A percentile compares a stretch with the other conserved stretches of the same genome.
Evolutionary conservation across 1,140 invertebrate species (phyloP).

Genomic region (Calephelis virginiensis): DNA sequence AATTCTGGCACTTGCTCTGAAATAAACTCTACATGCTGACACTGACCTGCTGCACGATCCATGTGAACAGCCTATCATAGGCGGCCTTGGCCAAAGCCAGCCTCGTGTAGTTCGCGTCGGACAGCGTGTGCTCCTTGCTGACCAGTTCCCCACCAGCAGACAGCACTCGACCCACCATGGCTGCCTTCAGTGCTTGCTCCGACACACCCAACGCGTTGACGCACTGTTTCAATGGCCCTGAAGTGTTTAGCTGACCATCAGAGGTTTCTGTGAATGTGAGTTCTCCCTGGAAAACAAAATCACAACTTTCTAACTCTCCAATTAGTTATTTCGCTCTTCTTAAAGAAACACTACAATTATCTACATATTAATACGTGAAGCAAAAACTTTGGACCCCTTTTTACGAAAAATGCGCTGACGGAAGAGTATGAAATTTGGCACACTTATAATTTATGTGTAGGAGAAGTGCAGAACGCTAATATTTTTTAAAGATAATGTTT

Average conservation of each 20-base stretch:
- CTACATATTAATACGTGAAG: too few relatives aligned
- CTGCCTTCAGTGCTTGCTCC: constrained; percentile 84
- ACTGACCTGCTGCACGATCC: constrained; percentile 87
- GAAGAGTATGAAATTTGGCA: too few relatives aligned
- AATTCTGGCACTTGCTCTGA: too few relatives aligned
- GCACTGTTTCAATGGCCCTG: constrained; percentile 50
- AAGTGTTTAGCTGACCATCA: constrained; percentile 46
- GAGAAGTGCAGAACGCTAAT: too few relatives aligned
- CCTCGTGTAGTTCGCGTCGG: constrained; percentile 92
- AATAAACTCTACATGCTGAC: too few relatives aligned
- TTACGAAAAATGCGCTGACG: too few relatives aligned
- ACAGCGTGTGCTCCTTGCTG: constrained; percentile 92
- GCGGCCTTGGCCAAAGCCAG: constrained; percentile 96
- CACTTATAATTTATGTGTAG: too few relatives aligned
- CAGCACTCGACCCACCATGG: constrained; percentile 92
- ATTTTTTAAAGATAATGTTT: too few relatives aligned
- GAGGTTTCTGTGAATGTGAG: constrained; percentile 52
- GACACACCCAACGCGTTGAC: constrained; percentile 83
- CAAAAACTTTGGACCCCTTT: too few relatives aligned
- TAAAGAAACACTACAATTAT: too few relatives aligned
- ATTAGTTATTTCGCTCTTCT: too few relatives aligned
- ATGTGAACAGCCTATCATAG: constrained; percentile 94
- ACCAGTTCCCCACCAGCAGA: constrained; percentile 96
- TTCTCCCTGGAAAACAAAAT: constrained; percentile 54
- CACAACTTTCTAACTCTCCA: too few relatives aligned